Evolutionary conservation across 1,140 invertebrate genomes (phyloP), one percentile per base, ranked within the genome.

Genomic region (Mya arenaria): DNA sequence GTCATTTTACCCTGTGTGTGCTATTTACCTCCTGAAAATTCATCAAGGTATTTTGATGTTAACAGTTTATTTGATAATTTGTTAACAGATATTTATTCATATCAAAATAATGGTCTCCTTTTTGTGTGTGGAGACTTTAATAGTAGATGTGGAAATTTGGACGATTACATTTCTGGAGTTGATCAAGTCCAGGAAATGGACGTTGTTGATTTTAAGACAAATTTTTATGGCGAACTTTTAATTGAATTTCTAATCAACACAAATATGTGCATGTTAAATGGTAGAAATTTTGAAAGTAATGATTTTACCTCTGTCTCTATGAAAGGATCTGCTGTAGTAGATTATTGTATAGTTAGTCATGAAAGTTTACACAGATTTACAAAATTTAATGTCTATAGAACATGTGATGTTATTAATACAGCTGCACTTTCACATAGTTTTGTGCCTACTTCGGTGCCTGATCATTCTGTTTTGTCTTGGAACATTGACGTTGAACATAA

Each of bases 221-320:
- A 65, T 36, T 23, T 60, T 60, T 60, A 60, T 60, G 23, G 23
- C 30, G 56, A 60, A 60, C 56, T 60, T 19, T 60, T 60, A 23
- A 10, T 60, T 28, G 56, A 60, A 19, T 23, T 25, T 60, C 30
- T 60, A 28, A 60, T 60, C 32, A 65, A 65, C 37, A 13, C 62
- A 65, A 65, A 65, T 34, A 19, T 65, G 13, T 65, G 62, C 37
- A 65, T 65, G 10, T 28, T 65, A 19, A 65, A 65, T 32, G 62
- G 62, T 34, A 65, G 17, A 65, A 65, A 28, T 65, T 13, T 8
- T 28, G 13, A 65, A 19, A 19, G 8, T 13, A 65, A 65, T 25
- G 62, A 65, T 8, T 65, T 65, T 65, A 65, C 62, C 15, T 65
- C 62, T 28, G 62, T 65, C 17, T 65, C 62, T 19, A 28, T n/a